Evolutionary conservation across 2,888 invertebrate species (phyloP), one percentile per base, ranked within the genome.

Genomic region (Thereva nobilitata): DNA sequence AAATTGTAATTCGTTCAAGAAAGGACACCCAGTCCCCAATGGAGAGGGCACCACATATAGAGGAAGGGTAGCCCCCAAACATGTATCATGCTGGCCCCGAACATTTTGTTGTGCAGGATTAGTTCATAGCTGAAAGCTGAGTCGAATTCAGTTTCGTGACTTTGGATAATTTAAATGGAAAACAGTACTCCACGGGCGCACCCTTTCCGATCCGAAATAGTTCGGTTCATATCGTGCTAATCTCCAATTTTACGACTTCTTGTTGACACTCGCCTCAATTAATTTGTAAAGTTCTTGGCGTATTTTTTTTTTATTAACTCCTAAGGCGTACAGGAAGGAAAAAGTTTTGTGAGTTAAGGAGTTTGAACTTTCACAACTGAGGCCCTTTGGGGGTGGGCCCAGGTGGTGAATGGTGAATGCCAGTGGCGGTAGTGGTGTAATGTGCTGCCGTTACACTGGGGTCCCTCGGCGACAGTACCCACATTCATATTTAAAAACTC

Each of bases 231-330:
- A 53, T 64, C 54, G 54, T 64, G 54, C 45, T 64, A 64, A 64
- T 64, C 54, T 64, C 38, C 38, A 42, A 45, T 64, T 53, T 64
- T 64, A 64, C 54, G 53, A 54, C 64, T 53, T 54, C 54, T 64
- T 64, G 64, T 64, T 64, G 64, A 64, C 64, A 64, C 47, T 54
- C 50, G 38, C 54, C 45, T 64, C 45, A 64, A 64, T 64, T 64
- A 64, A 54, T 54, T 42, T 64, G 54, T 64, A 44, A 37, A 61
- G 61, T 61, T 61, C 50, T 61, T 23, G 23, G 23, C 23, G 23
- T 23, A 23, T 23, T 23, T 61, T 41, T 61, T 23, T 47, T 61
- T 61, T 50, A 61, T 61, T 50, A 49, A 12, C n/a, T 44, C 40
- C 40, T 37, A 45, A 57, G n/a, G 45, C 37, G 37, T 23, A 23